Evolutionary conservation across 2,113 vertebrate genomes (phyloP).

Genomic region (Dasyprocta punctata): DNA sequence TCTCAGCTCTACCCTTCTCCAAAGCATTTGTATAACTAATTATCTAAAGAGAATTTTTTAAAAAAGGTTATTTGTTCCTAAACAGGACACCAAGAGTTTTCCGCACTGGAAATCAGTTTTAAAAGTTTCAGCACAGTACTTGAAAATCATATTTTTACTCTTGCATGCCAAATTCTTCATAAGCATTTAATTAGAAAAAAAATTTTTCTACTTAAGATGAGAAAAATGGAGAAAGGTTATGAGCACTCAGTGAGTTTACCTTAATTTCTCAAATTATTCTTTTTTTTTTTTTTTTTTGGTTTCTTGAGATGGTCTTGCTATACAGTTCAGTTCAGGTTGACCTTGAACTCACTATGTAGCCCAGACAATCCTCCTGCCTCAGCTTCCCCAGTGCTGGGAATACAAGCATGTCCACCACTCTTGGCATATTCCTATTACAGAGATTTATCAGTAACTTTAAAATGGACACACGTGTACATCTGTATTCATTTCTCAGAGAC

Average conservation of each 20-base stretch:
- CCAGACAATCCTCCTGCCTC: no score
- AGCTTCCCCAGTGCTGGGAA: no score
- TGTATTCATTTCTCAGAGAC: background rate
- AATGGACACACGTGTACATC: background rate
- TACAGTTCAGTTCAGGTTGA: no score
- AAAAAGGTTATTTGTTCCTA: background rate
- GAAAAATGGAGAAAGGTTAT: constrained; percentile 7
- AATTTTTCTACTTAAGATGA: background rate
- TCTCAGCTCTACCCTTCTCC: background rate
- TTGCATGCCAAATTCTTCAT: background rate
- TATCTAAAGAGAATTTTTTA: background rate
- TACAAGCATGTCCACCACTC: no score
- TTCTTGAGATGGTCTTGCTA: no score
- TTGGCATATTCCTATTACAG: no score
- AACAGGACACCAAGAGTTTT: background rate
- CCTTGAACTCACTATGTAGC: no score
- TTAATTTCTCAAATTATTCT: background rate
- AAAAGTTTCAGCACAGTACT: background rate
- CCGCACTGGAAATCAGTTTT: background rate
- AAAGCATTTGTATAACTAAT: background rate
- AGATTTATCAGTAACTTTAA: background rate
- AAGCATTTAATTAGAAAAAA: background rate
- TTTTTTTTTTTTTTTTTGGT: no score
- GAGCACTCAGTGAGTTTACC: background rate
- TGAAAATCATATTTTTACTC: background rate